Evolutionary conservation across 2,113 vertebrate genomes (phyloP).

Genomic region (Menidia beryllina): DNA sequence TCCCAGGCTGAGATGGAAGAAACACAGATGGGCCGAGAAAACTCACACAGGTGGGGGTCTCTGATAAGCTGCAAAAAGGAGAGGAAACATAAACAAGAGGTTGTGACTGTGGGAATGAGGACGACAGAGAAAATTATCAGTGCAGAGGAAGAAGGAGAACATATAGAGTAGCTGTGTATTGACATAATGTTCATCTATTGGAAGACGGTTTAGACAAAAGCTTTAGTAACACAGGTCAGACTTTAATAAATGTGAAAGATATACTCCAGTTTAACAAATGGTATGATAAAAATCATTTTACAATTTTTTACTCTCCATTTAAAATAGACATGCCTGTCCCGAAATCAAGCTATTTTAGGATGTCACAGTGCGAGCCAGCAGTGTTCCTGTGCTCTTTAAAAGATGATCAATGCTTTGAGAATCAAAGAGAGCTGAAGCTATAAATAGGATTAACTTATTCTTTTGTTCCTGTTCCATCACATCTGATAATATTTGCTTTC

Average conservation of each 20-base stretch:
- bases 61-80: constrained; percentile 50
- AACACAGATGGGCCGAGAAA: too few relatives aligned
- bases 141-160: background rate
- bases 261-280: background rate
- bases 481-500: constrained; percentile 43
- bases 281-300: background rate
- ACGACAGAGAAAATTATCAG: background rate
- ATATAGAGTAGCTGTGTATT: background rate
- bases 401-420: constrained; percentile 35
- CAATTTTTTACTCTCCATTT: background rate
- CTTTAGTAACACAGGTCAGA: too few relatives aligned
- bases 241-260: too few relatives aligned
- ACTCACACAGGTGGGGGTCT: too few relatives aligned
- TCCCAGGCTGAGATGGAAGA: too few relatives aligned
- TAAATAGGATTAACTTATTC: constrained; percentile 24
- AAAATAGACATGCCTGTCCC: background rate
- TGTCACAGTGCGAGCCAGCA: constrained; percentile 14
- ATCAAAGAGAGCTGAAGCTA: constrained; percentile 31
- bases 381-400: constrained; percentile 17
- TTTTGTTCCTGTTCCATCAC: constrained; percentile 39
- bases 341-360: constrained; percentile 15
- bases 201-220: too few relatives aligned
- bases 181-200: too few relatives aligned
- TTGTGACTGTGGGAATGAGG: constrained; percentile 20
- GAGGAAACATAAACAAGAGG: constrained; percentile 42